Conservation (phyloP, 2,888 invertebrate genomes). For the Sisyra terminalis region DNA sequence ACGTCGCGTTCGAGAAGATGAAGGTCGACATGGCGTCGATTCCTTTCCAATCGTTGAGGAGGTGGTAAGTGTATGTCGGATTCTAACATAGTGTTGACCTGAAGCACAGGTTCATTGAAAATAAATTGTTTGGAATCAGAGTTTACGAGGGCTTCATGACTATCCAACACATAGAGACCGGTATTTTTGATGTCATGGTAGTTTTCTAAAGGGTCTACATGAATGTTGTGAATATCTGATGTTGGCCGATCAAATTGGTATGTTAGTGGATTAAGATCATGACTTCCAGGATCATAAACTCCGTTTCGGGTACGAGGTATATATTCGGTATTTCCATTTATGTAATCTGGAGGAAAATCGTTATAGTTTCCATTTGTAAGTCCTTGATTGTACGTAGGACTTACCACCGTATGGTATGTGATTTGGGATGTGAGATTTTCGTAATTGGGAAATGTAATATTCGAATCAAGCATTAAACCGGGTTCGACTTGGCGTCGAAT, state of each 20-base stretch:
- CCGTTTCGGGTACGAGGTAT: constrained; percentile 26
- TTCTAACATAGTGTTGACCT: background rate
- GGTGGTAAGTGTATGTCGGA: background rate
- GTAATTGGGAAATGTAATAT: constrained; percentile 37
- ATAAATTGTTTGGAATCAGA: background rate
- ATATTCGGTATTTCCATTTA: too few species aligned
- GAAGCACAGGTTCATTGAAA: background rate
- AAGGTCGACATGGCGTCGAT: constrained; percentile 2
- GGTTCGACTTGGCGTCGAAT: constrained; percentile 27
- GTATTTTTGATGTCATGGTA: background rate
- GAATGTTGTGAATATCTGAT: too few species aligned
- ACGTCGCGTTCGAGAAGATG: constrained; percentile 8
- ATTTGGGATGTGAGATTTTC: constrained; percentile 25
- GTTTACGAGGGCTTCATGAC: background rate
- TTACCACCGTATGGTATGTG: background rate
- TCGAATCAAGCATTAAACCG: constrained; percentile 23
- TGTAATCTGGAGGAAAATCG: background rate
- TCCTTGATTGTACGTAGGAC: background rate
- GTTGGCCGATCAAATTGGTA: too few species aligned
- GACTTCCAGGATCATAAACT: constrained; percentile 30
- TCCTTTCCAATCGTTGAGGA: background rate
- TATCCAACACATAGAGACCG: constrained; percentile 2
- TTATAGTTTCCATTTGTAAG: background rate
- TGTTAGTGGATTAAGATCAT: too few species aligned
- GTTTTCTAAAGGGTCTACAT: constrained; percentile 3